phyloP scores from a whole-genome alignment of 1,140 invertebrate species.

The Colletes latitarsis region DNA sequence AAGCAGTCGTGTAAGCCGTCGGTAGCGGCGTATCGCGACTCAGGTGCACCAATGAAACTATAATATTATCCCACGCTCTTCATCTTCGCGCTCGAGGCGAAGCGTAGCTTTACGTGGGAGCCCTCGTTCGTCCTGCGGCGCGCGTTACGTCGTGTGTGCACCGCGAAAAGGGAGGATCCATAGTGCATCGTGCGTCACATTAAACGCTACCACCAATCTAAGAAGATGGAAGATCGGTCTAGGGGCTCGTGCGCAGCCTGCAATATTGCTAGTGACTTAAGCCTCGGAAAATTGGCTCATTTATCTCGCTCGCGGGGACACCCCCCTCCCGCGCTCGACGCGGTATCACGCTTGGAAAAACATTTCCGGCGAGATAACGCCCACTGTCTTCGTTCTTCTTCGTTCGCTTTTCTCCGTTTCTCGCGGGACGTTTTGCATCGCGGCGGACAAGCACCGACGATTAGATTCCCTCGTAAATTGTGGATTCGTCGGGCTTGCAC shows the following conservation, averaged over 20 bases:
- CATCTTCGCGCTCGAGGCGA: constrained; percentile 48
- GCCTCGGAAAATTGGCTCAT: constrained; percentile 77
- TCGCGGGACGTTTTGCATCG: constrained; percentile 7
- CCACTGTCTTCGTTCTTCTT: neutral
- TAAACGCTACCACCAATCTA: constrained; percentile 44
- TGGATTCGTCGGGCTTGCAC: constrained; percentile 1
- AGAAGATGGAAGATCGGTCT: constrained; percentile 30
- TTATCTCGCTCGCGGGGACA: constrained; percentile 70
- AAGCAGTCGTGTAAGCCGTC: constrained; percentile 9
- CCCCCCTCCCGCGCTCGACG: constrained; percentile 11
- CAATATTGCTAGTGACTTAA: constrained; percentile 75
- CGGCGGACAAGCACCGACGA: neutral
- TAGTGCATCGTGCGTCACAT: constrained; percentile 10
- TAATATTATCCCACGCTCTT: constrained; percentile 69
- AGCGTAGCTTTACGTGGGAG: constrained; percentile 1
- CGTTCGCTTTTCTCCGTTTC: constrained; percentile 2
- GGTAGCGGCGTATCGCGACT: constrained; percentile 53
- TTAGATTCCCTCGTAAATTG: constrained; percentile 20
- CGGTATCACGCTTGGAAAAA: constrained; percentile 58
- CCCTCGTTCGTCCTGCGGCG: neutral
- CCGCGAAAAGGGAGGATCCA: constrained; percentile 29
- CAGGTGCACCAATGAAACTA: constrained; percentile 66
- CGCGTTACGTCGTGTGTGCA: constrained; percentile 1
- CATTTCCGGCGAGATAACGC: constrained; percentile 15
- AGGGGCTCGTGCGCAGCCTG: constrained; percentile 21